Evolutionary conservation across 2,797 vertebrate species (phyloP), one percentile per base, ranked within the genome.

Genomic region (Xenops minutus): DNA sequence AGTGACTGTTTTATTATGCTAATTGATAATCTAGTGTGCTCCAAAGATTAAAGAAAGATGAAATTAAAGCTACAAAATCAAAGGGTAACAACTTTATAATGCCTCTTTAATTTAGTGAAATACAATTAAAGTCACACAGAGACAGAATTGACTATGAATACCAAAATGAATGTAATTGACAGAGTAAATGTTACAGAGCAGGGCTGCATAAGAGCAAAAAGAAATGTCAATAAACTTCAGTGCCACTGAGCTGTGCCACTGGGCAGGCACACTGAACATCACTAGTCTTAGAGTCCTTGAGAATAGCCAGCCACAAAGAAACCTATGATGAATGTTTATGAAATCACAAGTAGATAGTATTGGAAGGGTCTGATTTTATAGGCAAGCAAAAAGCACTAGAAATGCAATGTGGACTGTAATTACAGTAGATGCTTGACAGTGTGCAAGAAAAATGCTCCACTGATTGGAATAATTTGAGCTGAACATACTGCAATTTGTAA

Each of bases 51-150:
- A 97, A 98, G 95, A 97, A 98, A 98, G 98, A 98, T 97, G 93
- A 98, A 98, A 98, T 98, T 97, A 98, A 98, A 97, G 95, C 95
- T 95, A 88, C 95, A 97, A 97, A 98, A 98, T 97, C 97, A 98
- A 98, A 98, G 97, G 93, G 96, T 98, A 98, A 98, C 98, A 98
- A 98, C 97, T 98, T 98, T 95, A 97, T 98, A 97, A 98, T 98
- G 95, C 91, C 97, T 98, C 97, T 98, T 98, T 98, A 98, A 98
- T 98, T 98, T 98, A 97, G 94, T 81, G 49, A 97, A 97, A 97
- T 97, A 97, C 95, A 98, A 98, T 98, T 98, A 98, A 97, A 98
- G 95, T 96, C 95, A 96, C 95, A 97, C 88, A 96, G 95, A 94
- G 96, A 97, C 92, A 96, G 93, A 97, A 97, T 86, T 97, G 84